Evolutionary conservation across 2,113 vertebrate species (phyloP).

Genomic region (Albula glossodonta): DNA sequence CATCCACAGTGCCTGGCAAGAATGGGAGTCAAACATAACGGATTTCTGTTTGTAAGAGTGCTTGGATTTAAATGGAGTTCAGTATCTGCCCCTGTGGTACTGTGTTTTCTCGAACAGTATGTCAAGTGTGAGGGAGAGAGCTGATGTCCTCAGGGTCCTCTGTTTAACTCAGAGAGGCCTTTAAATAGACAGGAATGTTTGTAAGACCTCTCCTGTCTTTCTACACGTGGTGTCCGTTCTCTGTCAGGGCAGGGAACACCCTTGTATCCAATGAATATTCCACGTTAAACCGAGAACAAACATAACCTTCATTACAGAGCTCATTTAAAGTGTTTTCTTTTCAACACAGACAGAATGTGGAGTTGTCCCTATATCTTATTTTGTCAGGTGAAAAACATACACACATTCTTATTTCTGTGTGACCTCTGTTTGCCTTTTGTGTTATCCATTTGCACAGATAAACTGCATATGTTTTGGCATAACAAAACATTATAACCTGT

Average conservation of each 20-base stretch:
- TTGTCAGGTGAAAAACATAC: not conserved
- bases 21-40: not conserved
- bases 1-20: too few species aligned
- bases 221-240: not conserved
- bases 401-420: not conserved
- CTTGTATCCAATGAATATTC: slow-evolving; percentile 42
- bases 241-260: slow-evolving; percentile 45
- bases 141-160: slow-evolving; percentile 47
- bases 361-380: not conserved
- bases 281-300: slow-evolving; percentile 16
- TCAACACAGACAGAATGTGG: not conserved
- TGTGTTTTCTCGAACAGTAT: not conserved
- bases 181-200: slow-evolving; percentile 67
- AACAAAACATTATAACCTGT: not conserved
- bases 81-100: not conserved
- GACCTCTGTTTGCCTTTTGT: not conserved
- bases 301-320: not conserved
- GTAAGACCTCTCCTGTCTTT: slow-evolving; percentile 50
- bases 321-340: not conserved
- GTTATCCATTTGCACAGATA: not conserved
- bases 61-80: not conserved
- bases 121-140: slow-evolving; percentile 44
- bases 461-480: not conserved
- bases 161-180: slow-evolving; percentile 39
- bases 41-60: not conserved